Conservation (phyloP, 2,113 vertebrate species). For the Anguilla rostrata region DNA sequence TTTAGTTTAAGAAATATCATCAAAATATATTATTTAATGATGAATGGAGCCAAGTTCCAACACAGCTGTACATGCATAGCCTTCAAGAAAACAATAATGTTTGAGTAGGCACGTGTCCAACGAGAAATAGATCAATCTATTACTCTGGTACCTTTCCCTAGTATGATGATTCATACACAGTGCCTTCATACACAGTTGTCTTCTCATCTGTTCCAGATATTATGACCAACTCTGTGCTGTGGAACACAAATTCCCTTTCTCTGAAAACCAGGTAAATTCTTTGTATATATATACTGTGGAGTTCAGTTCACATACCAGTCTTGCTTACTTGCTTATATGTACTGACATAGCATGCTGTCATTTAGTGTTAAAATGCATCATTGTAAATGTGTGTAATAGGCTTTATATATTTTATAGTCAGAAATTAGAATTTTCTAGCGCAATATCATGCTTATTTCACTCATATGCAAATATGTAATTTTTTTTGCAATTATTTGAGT, state of each 20-base stretch:
- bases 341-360: neutral
- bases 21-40: too few species aligned
- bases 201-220: conserved; percentile 73
- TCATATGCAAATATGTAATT: neutral
- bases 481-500: neutral
- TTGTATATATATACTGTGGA: neutral
- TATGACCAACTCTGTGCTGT: conserved; percentile 95
- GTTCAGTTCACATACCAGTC: neutral
- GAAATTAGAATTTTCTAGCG: too few species aligned
- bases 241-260: conserved; percentile 96
- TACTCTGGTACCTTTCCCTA: too few species aligned
- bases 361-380: neutral
- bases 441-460: too few species aligned
- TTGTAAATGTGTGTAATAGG: neutral
- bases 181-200: neutral
- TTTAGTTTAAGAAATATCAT: too few species aligned
- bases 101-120: too few species aligned
- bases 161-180: too few species aligned
- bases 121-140: too few species aligned
- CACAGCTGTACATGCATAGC: too few species aligned
- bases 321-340: neutral
- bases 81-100: too few species aligned
- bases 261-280: conserved; percentile 88
- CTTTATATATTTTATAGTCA: neutral
- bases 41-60: too few species aligned